Evolutionary conservation across 1,140 invertebrate species (phyloP).

Genomic region (Ceratosolen solmsi): DNA sequence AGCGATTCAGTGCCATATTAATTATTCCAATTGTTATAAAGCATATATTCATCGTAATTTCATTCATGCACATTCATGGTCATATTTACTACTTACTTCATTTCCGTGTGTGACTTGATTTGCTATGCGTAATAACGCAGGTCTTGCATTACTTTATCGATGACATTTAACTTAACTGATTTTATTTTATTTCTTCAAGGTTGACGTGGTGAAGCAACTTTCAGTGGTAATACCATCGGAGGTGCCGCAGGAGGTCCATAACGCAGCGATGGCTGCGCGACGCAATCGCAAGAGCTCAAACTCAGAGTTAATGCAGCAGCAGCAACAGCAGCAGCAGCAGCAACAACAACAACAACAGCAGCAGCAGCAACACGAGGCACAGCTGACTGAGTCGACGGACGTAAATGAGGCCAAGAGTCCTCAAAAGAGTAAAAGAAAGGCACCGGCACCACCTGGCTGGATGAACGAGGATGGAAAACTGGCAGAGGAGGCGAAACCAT

Average conservation of each 20-base stretch:
- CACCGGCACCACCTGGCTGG: constrained; percentile 77
- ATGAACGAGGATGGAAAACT: constrained; percentile 41
- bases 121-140: too few relatives aligned
- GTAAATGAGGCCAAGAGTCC: constrained; percentile 62
- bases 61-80: too few relatives aligned
- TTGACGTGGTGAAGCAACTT: background rate
- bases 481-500: background rate
- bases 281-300: constrained; percentile 77
- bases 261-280: constrained; percentile 80
- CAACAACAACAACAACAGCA: background rate
- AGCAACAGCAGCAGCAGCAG: constrained; percentile 24
- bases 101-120: too few relatives aligned
- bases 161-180: too few relatives aligned
- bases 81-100: too few relatives aligned
- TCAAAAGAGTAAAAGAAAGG: constrained; percentile 82
- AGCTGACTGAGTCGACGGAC: constrained; percentile 56
- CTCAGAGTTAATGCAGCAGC: constrained; percentile 57
- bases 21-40: too few relatives aligned
- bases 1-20: too few relatives aligned
- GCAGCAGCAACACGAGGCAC: background rate
- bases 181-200: background rate
- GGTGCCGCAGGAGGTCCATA: constrained; percentile 80
- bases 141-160: too few relatives aligned
- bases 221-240: constrained; percentile 60
- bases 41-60: too few relatives aligned